A percentile compares a stretch with the other conserved stretches of the same genome.
Conservation (phyloP, 1,140 invertebrate species). For the Drosophila auraria region DNA sequence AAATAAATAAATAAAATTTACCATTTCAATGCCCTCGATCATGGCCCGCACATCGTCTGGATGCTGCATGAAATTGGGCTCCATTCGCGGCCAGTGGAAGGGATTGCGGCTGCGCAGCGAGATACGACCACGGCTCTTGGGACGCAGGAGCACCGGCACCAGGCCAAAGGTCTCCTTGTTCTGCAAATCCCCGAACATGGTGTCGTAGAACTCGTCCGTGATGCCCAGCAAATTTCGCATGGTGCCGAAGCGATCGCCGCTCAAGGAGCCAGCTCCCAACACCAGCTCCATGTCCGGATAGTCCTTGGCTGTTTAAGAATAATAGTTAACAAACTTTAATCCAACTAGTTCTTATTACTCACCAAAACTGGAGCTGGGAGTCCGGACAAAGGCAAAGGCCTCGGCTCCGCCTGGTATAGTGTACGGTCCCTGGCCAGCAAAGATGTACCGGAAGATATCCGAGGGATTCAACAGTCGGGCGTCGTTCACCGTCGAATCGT, state of each 20-base stretch:
- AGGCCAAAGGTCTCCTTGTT: constrained; percentile 87
- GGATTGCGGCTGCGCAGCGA: constrained; percentile 89
- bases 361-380: constrained; percentile 82
- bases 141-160: constrained; percentile 90
- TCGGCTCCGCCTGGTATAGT: constrained; percentile 91
- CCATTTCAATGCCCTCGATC: constrained; percentile 90
- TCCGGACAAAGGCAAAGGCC: constrained; percentile 89
- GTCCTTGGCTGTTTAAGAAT: constrained; percentile 54
- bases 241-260: constrained; percentile 90
- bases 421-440: constrained; percentile 88
- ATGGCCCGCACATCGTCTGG: constrained; percentile 89
- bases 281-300: constrained; percentile 92
- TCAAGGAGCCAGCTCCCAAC: constrained; percentile 89
- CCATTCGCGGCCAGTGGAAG: constrained; percentile 89
- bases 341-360: background rate
- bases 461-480: constrained; percentile 84
- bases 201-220: constrained; percentile 87
- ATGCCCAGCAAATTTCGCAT: constrained; percentile 88
- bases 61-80: constrained; percentile 92
- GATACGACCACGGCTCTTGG: constrained; percentile 90
- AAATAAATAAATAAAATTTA: constrained; percentile 56
- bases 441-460: constrained; percentile 87
- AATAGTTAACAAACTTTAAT: background rate
- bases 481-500: constrained; percentile 87
- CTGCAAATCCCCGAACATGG: constrained; percentile 86